These are phyloP conservation scores for Pissodes strobi DNA, from an alignment of 1,140 invertebrate genomes.

Conservation along the genomic window DNA sequence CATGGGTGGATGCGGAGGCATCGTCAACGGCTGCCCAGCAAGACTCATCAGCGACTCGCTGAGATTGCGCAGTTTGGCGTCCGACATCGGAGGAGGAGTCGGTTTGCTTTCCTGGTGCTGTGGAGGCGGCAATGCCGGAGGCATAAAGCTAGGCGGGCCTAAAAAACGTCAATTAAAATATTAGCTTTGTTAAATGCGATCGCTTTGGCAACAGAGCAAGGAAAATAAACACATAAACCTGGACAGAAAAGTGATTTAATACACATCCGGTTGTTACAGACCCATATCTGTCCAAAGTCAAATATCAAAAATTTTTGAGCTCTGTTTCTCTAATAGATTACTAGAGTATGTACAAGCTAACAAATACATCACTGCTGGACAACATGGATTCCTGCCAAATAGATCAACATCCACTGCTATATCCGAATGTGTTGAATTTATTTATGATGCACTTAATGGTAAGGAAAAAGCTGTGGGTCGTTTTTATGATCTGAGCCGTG, in stretches of 20 bases:
- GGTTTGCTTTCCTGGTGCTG: constrained; percentile 14
- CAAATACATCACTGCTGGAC: too few relatives aligned
- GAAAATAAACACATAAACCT: background rate
- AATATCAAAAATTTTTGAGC: too few relatives aligned
- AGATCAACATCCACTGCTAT: too few relatives aligned
- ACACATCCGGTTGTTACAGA: too few relatives aligned
- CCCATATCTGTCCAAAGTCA: too few relatives aligned
- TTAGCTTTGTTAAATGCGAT: background rate
- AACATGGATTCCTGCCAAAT: too few relatives aligned
- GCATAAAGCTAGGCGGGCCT: constrained; percentile 60
- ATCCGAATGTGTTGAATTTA: too few relatives aligned
- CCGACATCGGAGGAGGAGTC: constrained; percentile 14
- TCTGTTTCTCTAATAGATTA: too few relatives aligned
- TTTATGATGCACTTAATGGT: too few relatives aligned
- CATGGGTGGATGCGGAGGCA: constrained; percentile 54
- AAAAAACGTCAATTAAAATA: background rate
- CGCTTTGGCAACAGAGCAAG: background rate
- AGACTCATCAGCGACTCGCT: constrained; percentile 44
- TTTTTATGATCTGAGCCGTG: too few relatives aligned
- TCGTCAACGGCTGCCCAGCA: constrained; percentile 40
- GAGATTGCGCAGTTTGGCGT: constrained; percentile 38
- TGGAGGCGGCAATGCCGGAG: constrained; percentile 31
- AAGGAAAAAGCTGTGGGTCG: too few relatives aligned
- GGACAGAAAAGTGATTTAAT: background rate
- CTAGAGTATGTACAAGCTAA: too few relatives aligned